Base-by-base conservation (phyloP, 2,888 invertebrate genomes). In the Eupeodes latifasciatus region DNA sequence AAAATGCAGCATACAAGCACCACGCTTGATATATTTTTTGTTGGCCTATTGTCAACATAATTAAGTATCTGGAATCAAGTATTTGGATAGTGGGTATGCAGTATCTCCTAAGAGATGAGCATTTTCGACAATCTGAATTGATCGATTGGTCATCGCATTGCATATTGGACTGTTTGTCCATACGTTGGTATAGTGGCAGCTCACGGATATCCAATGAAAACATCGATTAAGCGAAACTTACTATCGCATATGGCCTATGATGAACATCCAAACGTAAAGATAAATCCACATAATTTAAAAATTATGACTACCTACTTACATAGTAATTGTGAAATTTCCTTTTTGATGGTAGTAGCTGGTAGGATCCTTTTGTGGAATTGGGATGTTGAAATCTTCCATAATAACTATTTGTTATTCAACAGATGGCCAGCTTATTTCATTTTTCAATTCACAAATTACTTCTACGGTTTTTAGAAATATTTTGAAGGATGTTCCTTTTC, bases 311-410 rank as follows among this genome's bases (percentile, higher is more conserved):
- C 12, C 12, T 67, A 67, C 67, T 14, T 67, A 53, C 67, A 67
- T 67, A 6, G 67, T 36, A 36, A 51, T 53, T 51, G 67, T 51
- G 10, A 16, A 66, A 66, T 49, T 66, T 66, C 66, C 27, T 51
- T 66, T 51, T 14, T 7, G 40, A 40, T 66, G 19, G 19, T 67
- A 69, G 53, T 53, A 55, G 40, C 55, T 62, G 62, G 9, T 40
- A 5, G 40, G 40, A 4, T 62, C 16, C 2, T 27, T 81, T 61
- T 44, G 44, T 7, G 55, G 44, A 12, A 19, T 9, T 36, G 57
- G 57, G 14, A 71, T 71, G 6, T 71, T 55, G 27, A 71, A 57
- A 40, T 62, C 12, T 5, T 62, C 16, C 40, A 62, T 40, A 9
- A 27, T 62, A 2, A 59, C 11, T 1, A 40, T 40, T 62, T 62